Base-by-base conservation (phyloP, 37 sponge, comb jelly and placozoan genomes). In the Petrosia ficiformis region DNA sequence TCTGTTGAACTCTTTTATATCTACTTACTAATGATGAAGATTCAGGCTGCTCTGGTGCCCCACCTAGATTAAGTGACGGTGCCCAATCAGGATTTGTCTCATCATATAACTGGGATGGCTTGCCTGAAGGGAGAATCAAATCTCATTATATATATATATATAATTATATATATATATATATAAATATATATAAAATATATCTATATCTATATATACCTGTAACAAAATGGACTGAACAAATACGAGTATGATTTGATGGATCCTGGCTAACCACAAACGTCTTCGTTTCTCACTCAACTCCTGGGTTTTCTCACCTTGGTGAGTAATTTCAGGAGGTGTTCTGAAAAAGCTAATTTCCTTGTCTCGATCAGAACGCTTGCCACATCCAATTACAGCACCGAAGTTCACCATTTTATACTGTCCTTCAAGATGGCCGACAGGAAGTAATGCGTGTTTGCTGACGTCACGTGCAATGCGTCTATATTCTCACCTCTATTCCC, bases 331-430 rank as follows among this genome's bases (percentile, higher is more conserved):
- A 56, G 71, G 34, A 39, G 83, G 73, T n/a, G 82, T 21, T 65
- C 78, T 22, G 67, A 65, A 87, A 39, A 80, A 87, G 19, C 63
- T 26, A 22, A 69, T 37, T 4, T 57, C 73, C 34, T 76, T 80
- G 64, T 80, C 72, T 54, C 82, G 42, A 26, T 57, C 65, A 35
- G 78, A 69, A 38, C 83, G 56, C 57, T 82, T 82, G 16, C 58
- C 26, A 59, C 88, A 87, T 68, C 83, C 82, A n/a, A 81, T 16
- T 10, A 87, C 79, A 21, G 66, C 78, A 61, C 88, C 77, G 21
- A 71, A 19, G 44, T 71, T 71, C 70, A 88, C 69, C 66, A 59
- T 59, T 31, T 5, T 42, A 14, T 4, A 42, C 22, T 57, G 77
- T 29, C 42, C 77, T 40, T 70, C 70, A 57, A 83, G 10, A 84